A percentile compares a stretch with the other conserved stretches of the same genome.
Conservation (phyloP, 2,113 vertebrate species). For the Equus quagga region DNA sequence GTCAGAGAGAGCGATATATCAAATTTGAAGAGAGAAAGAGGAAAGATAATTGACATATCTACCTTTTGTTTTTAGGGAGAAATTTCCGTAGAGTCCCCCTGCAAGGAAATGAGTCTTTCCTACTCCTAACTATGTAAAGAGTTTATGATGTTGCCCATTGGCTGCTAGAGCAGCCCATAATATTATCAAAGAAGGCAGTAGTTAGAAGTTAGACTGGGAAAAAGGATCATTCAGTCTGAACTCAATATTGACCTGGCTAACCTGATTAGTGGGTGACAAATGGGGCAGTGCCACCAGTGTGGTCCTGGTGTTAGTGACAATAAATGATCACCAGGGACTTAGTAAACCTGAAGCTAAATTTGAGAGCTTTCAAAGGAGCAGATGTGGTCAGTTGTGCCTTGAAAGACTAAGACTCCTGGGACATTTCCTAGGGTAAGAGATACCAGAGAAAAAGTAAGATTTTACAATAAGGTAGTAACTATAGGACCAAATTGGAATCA, state of each 20-base stretch:
- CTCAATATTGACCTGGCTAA: no score
- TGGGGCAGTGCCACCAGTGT: not conserved
- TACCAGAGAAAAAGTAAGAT: not conserved
- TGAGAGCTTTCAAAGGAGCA: not conserved
- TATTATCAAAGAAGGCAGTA: not conserved
- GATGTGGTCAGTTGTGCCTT: not conserved
- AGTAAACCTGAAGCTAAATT: not conserved
- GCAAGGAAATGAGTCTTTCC: not conserved
- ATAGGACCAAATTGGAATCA: not conserved
- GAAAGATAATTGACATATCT: not conserved
- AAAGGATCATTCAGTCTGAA: not conserved
- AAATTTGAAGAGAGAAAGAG: constrained; percentile 43
- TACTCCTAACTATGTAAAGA: not conserved
- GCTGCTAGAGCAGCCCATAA: not conserved
- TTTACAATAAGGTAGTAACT: not conserved
- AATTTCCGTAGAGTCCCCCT: not conserved
- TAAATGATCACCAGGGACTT: not conserved
- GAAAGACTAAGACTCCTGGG: not conserved
- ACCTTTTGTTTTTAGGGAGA: not conserved
- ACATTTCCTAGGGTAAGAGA: not conserved
- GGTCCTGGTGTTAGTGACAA: not conserved
- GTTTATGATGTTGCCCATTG: not conserved
- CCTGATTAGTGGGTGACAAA: not conserved
- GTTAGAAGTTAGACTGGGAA: not conserved
- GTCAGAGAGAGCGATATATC: not conserved